Base-by-base conservation (phyloP, 2,888 invertebrate species). In the Drosophila meridiana region DNA sequence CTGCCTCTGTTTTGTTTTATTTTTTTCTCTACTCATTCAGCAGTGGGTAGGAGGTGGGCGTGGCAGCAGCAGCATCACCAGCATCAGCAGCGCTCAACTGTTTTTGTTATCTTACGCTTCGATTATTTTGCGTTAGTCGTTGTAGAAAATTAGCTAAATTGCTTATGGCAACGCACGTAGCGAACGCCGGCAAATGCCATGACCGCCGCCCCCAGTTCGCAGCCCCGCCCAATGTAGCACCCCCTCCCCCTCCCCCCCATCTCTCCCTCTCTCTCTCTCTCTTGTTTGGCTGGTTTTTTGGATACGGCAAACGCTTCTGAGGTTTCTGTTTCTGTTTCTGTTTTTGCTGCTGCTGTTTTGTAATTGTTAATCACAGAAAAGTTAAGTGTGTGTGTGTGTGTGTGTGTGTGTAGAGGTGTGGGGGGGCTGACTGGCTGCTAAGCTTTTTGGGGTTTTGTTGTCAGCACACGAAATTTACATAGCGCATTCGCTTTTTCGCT, bases 81-180 rank as follows among this genome's bases (percentile, higher is more conserved):
- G 13, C 48, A 58, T 36, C 36, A 20, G 20, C 20, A 20, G 56
- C 62, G 50, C 58, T 71, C 69, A 70, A 78, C 78, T 81, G 78
- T 72, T 69, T 73, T 69, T 73, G 79, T 72, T 82, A 80, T 82
- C 87, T 80, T 86, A 74, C 83, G 78, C 88, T 86, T 88, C 83
- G 85, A 82, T 86, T 88, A 74, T 80, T 86, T 84, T 79, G 79
- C 73, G 75, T 67, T 74, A 76, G 79, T 83, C 80, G 80, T 80
- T 78, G 80, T 74, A 75, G 73, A 81, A 87, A 88, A 88, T 87
- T 88, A 87, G 80, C 89, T 87, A 89, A 91, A 90, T 89, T 91
- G 83, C 91, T 90, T 89, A 87, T 87, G 90, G 90, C 89, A 90
- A 89, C 84, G 86, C 89, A 90, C 90, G 90, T 91, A 86, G 70